phyloP scores from a whole-genome alignment of 1,140 invertebrate genomes.

The Hycleus cichorii region DNA sequence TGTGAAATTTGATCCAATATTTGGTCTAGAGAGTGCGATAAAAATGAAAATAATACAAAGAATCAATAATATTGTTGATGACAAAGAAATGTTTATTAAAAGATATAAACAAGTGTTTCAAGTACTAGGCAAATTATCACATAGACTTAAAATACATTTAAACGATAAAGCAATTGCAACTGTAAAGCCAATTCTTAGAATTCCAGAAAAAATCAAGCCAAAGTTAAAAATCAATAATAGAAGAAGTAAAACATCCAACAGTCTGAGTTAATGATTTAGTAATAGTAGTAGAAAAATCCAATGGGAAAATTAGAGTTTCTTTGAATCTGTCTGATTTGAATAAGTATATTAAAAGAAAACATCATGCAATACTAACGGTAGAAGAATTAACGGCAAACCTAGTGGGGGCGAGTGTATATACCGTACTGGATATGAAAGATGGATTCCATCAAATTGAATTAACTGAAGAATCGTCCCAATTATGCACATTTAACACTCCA shows the following conservation, averaged over 20 bases:
- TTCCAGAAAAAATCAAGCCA: no score
- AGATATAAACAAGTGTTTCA: no score
- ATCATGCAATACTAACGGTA: conserved; percentile 29
- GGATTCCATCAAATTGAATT: conserved; percentile 25
- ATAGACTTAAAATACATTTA: no score
- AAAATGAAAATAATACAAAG: no score
- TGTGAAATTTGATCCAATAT: no score
- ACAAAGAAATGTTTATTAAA: no score
- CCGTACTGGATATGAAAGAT: conserved; percentile 24
- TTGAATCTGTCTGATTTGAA: conserved; percentile 41
- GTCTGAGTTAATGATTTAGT: conserved; percentile 39
- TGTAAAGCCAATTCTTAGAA: no score
- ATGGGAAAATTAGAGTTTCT: conserved; percentile 38
- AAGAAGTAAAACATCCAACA: conserved; percentile 4
- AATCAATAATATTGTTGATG: no score
- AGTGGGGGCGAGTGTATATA: conserved; percentile 11
- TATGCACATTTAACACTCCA: conserved; percentile 18
- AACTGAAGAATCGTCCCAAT: conserved; percentile 11
- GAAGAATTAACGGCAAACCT: conserved; percentile 28
- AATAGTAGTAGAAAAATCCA: conserved; percentile 37
- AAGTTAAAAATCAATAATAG: neutral
- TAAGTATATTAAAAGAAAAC: conserved; percentile 34
- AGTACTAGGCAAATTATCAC: no score
- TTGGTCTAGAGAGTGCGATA: no score
- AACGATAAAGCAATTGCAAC: no score